Evolutionary conservation across 2,888 invertebrate species (phyloP).

Genomic region (Eristalinus sepulchralis): DNA sequence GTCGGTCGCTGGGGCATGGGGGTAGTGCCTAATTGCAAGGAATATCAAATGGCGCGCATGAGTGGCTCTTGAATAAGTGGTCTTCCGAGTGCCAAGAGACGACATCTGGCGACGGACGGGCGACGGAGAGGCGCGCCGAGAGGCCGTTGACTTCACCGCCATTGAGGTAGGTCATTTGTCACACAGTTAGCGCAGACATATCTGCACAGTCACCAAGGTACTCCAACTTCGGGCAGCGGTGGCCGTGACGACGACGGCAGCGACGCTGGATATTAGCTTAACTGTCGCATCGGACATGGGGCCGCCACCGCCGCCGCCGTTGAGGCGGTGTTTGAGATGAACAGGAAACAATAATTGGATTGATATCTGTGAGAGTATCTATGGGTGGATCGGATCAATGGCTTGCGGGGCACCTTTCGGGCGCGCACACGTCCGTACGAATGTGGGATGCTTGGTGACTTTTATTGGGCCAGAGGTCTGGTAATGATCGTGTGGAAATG

Average conservation of each 20-base stretch:
- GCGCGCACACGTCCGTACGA: neutral
- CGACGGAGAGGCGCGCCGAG: neutral
- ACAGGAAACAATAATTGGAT: constrained; percentile 68
- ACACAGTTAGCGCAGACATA: constrained; percentile 36
- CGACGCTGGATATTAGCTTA: constrained; percentile 29
- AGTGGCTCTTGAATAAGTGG: neutral
- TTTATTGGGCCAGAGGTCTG: constrained; percentile 42
- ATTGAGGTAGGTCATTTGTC: constrained; percentile 70
- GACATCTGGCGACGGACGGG: neutral
- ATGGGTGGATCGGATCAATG: constrained; percentile 47
- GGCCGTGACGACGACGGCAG: neutral
- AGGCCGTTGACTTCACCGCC: constrained; percentile 26
- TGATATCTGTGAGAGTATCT: constrained; percentile 59
- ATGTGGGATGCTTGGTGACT: constrained; percentile 47
- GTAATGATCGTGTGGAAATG: constrained; percentile 58
- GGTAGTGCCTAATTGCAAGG: constrained; percentile 59
- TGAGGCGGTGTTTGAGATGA: constrained; percentile 43
- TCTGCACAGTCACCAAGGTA: constrained; percentile 16
- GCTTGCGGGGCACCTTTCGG: constrained; percentile 1
- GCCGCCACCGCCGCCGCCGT: neutral
- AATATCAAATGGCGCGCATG: constrained; percentile 44
- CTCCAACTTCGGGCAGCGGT: neutral
- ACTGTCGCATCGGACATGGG: constrained; percentile 41
- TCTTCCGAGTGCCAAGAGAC: neutral
- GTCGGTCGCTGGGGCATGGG: neutral